Base-by-base conservation (phyloP, 2,888 invertebrate genomes). In the Tetropium fuscum region DNA sequence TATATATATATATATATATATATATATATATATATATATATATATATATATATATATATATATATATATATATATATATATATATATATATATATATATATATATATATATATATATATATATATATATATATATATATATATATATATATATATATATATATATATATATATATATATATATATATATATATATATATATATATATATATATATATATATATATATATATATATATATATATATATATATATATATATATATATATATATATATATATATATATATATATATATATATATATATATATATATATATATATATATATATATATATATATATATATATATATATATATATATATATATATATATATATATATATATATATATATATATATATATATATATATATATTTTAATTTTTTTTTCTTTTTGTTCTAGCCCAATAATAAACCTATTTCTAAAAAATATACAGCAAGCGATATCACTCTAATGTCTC, bases 401-500 rank as follows among this genome's bases (percentile, higher is more conserved):
- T 22, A 22, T 22, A 22, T 22, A 22, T 22, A 22, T 22, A 22
- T 22, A 22, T 22, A 22, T 22, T 22, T 3, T 22, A 22, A n/a
- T n/a, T n/a, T n/a, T n/a, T n/a, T 32, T 19, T 6, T 22, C 1
- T 53, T 34, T 2, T 40, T 47, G 13, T 43, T 58, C n/a, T 61
- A 53, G 56, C 20, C 41, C 6, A 19, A 22, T 20, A 15, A 30
- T 34, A 7, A 19, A 44, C 27, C 19, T 41, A 48, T 61, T 47
- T 76, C 64, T 20, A 32, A 34, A 2, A 34, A 59, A 58, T 41
- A 47, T 63, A 53, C 75, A 3, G 22, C 70, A 8, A 77, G 80
- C 56, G 84, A 84, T 61, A 79, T 82, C 51, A 63, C 82, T 10
- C 75, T 84, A n/a, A 76, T 84, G 25, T 72, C 83, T 3, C 67